phyloP scores from a whole-genome alignment of 1,140 invertebrate genomes.

The Drosophila setifemur region DNA sequence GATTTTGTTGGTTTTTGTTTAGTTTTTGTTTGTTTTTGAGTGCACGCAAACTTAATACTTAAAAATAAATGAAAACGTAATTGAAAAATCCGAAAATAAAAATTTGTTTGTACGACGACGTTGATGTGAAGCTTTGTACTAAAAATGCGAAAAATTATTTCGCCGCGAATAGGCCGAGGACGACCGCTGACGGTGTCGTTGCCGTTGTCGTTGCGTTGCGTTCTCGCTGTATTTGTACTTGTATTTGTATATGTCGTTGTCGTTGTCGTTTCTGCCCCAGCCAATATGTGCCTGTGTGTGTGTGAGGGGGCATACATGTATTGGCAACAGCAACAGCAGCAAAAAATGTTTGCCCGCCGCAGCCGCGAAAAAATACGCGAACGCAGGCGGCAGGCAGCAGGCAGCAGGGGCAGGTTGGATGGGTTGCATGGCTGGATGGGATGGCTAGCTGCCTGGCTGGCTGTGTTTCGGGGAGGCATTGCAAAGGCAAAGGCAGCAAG shows the following conservation, averaged over 20 bases:
- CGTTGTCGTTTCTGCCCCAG: conserved; percentile 36
- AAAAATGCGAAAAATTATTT: conserved; percentile 83
- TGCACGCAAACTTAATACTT: conserved; percentile 80
- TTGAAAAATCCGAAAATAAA: conserved; percentile 83
- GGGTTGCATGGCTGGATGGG: too few species aligned
- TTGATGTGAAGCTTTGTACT: conserved; percentile 83
- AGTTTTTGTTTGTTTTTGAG: conserved; percentile 63
- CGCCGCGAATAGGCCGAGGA: conserved; percentile 81
- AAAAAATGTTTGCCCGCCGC: conserved; percentile 67
- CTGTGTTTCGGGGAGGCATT: conserved; percentile 31
- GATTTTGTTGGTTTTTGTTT: conserved; percentile 49
- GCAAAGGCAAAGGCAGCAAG: conserved; percentile 54
- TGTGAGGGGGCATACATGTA: conserved; percentile 37
- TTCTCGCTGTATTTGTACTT: conserved; percentile 9
- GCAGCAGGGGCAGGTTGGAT: too few species aligned
- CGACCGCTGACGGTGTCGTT: conserved; percentile 57
- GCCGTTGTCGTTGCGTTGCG: conserved; percentile 42
- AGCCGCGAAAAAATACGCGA: conserved; percentile 80
- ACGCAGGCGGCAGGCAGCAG: conserved; percentile 45
- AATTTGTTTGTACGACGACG: conserved; percentile 83
- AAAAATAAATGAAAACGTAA: conserved; percentile 81
- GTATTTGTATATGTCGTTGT: conserved; percentile 8
- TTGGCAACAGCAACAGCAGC: conserved; percentile 37
- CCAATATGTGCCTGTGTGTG: conserved; percentile 11
- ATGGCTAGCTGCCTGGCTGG: too few species aligned